phyloP scores from a whole-genome alignment of 92 coral and sea anemone genomes.

The Plumapathes pennacea region DNA sequence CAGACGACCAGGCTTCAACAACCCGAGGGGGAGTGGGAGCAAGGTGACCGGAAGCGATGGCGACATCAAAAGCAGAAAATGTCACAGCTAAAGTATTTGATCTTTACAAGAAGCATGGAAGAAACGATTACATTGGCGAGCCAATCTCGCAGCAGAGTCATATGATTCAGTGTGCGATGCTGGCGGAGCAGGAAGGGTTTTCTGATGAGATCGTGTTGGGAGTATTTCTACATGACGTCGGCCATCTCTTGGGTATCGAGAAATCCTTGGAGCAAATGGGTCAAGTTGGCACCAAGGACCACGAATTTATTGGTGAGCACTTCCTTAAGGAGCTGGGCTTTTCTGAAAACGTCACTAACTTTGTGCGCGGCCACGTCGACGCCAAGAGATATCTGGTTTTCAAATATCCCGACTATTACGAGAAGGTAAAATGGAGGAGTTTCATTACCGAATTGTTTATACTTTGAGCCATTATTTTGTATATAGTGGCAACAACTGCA shows the following conservation, averaged over 20 bases:
- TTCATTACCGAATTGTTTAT: too few species aligned
- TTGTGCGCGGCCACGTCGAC: conserved; percentile 91
- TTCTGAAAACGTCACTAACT: conserved; percentile 67
- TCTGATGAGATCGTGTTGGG: conserved; percentile 73
- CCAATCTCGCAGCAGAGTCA: conserved; percentile 86
- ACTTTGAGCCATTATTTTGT: too few species aligned
- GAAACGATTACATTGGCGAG: conserved; percentile 84
- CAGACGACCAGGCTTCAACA: not conserved
- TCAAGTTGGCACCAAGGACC: conserved; percentile 63
- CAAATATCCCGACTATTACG: conserved; percentile 70
- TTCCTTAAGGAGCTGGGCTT: conserved; percentile 85
- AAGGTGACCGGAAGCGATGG: conserved; percentile 14
- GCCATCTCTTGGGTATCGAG: conserved; percentile 81
- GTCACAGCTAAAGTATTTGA: conserved; percentile 58
- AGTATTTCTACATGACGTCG: conserved; percentile 90
- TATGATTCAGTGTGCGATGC: conserved; percentile 94
- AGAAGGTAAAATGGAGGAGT: too few species aligned
- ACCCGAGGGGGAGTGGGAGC: conserved; percentile 4
- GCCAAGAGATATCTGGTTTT: conserved; percentile 90
- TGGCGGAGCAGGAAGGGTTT: conserved; percentile 90
- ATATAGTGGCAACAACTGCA: too few species aligned
- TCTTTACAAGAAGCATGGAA: conserved; percentile 77
- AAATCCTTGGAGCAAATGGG: conserved; percentile 73
- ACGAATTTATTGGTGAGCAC: conserved; percentile 80
- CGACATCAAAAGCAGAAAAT: conserved; percentile 10